Evolutionary conservation across 1,140 invertebrate species (phyloP).

Genomic region (Lepidurus arcticus): DNA sequence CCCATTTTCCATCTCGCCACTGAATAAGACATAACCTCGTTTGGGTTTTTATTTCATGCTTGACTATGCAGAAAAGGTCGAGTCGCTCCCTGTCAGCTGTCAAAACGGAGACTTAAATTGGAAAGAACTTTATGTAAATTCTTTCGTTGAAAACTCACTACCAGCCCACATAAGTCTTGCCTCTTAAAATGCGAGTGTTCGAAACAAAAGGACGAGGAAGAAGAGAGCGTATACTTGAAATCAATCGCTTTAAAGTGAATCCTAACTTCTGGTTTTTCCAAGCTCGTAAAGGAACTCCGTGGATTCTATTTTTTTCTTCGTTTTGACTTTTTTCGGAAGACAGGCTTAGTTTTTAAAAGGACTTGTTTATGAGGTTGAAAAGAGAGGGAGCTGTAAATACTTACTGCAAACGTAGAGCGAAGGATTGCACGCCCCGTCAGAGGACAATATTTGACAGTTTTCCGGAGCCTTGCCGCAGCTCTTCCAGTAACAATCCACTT

Average conservation of each 20-base stretch:
- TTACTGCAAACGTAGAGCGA: conserved; percentile 37
- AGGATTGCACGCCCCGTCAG: conserved; percentile 36
- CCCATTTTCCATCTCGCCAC: not conserved
- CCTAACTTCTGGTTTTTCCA: too few relatives aligned
- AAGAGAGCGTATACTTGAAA: not conserved
- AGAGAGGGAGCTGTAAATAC: not conserved
- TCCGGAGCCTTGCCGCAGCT: conserved; percentile 37
- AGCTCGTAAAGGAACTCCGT: too few relatives aligned
- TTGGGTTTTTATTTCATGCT: not conserved
- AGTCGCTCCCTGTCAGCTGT: not conserved
- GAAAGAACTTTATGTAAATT: not conserved
- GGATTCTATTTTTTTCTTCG: too few relatives aligned
- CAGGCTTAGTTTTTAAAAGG: not conserved
- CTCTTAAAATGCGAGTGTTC: not conserved
- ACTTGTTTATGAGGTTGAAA: not conserved
- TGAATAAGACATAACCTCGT: not conserved
- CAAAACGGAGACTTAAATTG: conserved; percentile 5
- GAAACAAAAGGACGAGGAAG: not conserved
- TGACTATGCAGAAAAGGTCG: not conserved
- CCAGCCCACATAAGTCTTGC: not conserved
- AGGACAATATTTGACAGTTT: conserved; percentile 35
- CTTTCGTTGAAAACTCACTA: not conserved
- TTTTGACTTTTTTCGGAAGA: not conserved
- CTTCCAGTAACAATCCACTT: conserved; percentile 39
- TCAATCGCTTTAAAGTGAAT: too few relatives aligned